Base-by-base conservation (phyloP, 1,140 invertebrate species). In the Atta cephalotes region DNA sequence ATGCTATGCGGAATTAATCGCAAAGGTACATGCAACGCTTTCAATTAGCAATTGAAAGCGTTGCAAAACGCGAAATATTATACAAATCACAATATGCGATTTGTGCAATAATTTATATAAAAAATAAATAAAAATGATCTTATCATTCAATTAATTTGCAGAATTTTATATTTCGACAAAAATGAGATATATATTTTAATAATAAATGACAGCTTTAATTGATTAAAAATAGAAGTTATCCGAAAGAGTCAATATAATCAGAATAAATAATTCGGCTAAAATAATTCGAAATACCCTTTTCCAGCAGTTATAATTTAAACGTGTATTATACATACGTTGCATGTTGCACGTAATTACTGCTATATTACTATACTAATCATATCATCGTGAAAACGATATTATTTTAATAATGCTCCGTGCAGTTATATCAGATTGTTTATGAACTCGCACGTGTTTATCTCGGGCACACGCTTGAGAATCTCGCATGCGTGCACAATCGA, bases 301-400 rank as follows among this genome's bases (percentile, higher is more conserved):
- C 18, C 6, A 14, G 0, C 18, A 72, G 16, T 16, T 9, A 51
- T 71, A 71, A 51, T 71, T 6, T 6, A 71, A 71, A 16, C 9
- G 14, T 31, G 1, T 7, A 18, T 31, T 14, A 28, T 31, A 31
- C 62, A 25, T 25, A 60, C 7, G n/a, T 21, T 3, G 49, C 21
- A 16, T n/a, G 53, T 21, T 35, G 25, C 25, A 45, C 35, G n/a
- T 16, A 77, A 45, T 62, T 77, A 4, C 14, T 12, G 3, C 31
- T 2, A 12, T 58, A 25, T 14, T 5, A 16, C 53, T 4, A 14
- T 56, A 25, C 35, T 39, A 25, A 74, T 35, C 71, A 35, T 21
- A 56, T 74, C 71, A 39, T 60, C 56, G 14, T 39, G n/a, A 77
- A 76, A 60, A 77, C 31, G 74, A 63, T 62, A 21, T 63, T 62